Conservation (phyloP, 1,140 invertebrate genomes). For the Pogonomyrmex californicus region DNA sequence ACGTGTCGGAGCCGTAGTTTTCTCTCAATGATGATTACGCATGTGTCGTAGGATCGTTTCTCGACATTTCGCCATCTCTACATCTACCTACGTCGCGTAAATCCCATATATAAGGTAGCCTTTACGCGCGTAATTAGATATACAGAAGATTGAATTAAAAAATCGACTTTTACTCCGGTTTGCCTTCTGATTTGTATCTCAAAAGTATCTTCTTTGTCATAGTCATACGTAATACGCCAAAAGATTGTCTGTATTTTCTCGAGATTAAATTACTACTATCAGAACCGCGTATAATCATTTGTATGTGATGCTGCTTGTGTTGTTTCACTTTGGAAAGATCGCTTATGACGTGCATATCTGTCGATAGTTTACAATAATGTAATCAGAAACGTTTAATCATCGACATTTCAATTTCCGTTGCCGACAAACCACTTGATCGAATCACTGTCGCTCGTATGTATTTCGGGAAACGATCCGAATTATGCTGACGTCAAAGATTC, state of each 20-base stretch:
- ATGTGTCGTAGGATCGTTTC: background rate
- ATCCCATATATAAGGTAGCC: no score
- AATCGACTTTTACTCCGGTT: background rate
- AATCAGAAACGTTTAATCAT: slow-evolving; percentile 44
- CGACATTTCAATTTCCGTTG: slow-evolving; percentile 49
- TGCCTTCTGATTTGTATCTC: background rate
- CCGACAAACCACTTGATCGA: slow-evolving; percentile 18
- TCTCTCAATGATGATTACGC: slow-evolving; percentile 50
- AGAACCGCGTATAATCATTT: background rate
- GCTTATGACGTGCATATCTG: slow-evolving; percentile 7
- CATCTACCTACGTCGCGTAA: no score
- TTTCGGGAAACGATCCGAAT: background rate
- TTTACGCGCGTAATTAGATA: background rate
- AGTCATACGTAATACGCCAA: background rate
- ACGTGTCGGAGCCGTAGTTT: slow-evolving; percentile 66
- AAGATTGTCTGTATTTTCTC: background rate
- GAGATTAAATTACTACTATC: slow-evolving; percentile 1
- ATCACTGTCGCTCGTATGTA: background rate
- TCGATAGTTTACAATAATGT: slow-evolving; percentile 17
- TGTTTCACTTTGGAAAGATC: background rate
- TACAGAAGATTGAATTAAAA: background rate
- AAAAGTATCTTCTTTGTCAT: background rate
- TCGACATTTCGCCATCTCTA: background rate
- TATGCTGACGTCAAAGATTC: slow-evolving; percentile 22
- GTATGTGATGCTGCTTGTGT: background rate